Base-by-base conservation (phyloP, 2,888 invertebrate genomes). In the Apomyelois bistriatella region DNA sequence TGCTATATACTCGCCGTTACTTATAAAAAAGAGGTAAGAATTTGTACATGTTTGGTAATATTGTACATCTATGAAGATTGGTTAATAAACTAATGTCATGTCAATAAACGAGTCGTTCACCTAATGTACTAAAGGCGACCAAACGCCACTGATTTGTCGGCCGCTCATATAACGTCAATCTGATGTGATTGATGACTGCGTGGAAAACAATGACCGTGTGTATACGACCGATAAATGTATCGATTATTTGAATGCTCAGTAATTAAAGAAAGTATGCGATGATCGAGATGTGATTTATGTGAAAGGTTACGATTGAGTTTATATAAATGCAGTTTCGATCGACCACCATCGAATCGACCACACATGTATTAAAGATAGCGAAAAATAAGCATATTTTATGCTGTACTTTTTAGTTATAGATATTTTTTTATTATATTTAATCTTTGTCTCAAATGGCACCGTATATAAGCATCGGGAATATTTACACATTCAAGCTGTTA, bases 51-150 rank as follows among this genome's bases (percentile, higher is more conserved):
- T 22, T 22, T 22, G 2, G 2, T 22, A 22, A 22, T 22, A 22
- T 22, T 5, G 5, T 22, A 22, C 5, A 22, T 22, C 22, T 17
- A 16, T 41, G 32, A 57, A 63, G 65, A 76, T 74, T 70, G 75
- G 79, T 80, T 76, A 75, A 74, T 77, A 71, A 72, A 63, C 65
- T 76, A 78, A 79, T 78, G 78, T 79, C 78, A 74, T 70, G 66
- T 68, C 76, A 81, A 86, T 87, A 83, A 84, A 83, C 62, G 64
- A 81, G 85, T 79, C 85, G 62, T 85, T 87, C 83, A 85, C 83
- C 82, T 74, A 76, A 58, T 65, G 59, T 61, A 60, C 65, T 72
- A 65, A 66, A 65, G 67, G 62, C 58, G 37, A 66, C 65, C 69
- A 63, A 74, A 66, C 65, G 66, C 57, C 63, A 72, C 65, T 78